Evolutionary conservation across 2,888 invertebrate species (phyloP).

Genomic region (Drosophila affinis): DNA sequence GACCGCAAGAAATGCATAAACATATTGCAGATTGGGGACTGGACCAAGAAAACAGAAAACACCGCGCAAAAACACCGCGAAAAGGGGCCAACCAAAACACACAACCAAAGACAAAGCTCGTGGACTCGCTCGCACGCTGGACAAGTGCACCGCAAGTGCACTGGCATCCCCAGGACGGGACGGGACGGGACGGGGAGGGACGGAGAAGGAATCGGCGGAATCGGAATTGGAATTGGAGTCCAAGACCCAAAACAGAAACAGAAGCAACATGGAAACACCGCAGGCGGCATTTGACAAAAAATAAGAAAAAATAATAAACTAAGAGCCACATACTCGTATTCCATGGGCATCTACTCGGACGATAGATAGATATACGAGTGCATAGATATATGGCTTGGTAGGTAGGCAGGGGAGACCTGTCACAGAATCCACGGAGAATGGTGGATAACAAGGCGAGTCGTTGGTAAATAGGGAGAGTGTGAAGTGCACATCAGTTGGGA

Average conservation of each 20-base stretch:
- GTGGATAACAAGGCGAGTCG: not conserved
- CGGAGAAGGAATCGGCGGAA: slow-evolving; percentile 21
- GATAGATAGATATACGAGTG: not conserved
- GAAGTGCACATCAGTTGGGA: not conserved
- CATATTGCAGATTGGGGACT: slow-evolving; percentile 56
- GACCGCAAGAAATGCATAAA: slow-evolving; percentile 72
- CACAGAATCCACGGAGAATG: slow-evolving; percentile 2
- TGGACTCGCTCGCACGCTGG: slow-evolving; percentile 17
- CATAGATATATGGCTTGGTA: slow-evolving; percentile 4
- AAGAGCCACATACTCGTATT: not conserved
- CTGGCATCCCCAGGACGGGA: not conserved
- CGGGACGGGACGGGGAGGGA: not conserved
- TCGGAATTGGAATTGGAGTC: slow-evolving; percentile 34
- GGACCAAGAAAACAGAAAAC: not conserved
- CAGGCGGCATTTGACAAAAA: slow-evolving; percentile 55
- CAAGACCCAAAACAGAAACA: slow-evolving; percentile 38
- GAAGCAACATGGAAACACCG: slow-evolving; percentile 52
- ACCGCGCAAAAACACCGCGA: slow-evolving; percentile 26
- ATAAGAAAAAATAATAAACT: slow-evolving; percentile 18
- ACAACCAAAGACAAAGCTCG: slow-evolving; percentile 33
- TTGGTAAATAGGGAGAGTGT: not conserved
- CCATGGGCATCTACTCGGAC: slow-evolving; percentile 7
- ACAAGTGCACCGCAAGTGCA: slow-evolving; percentile 36
- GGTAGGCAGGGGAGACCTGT: not conserved
- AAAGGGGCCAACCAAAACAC: slow-evolving; percentile 34